Conservation (phyloP, 2,888 invertebrate species). For the Spilarctia lutea region DNA sequence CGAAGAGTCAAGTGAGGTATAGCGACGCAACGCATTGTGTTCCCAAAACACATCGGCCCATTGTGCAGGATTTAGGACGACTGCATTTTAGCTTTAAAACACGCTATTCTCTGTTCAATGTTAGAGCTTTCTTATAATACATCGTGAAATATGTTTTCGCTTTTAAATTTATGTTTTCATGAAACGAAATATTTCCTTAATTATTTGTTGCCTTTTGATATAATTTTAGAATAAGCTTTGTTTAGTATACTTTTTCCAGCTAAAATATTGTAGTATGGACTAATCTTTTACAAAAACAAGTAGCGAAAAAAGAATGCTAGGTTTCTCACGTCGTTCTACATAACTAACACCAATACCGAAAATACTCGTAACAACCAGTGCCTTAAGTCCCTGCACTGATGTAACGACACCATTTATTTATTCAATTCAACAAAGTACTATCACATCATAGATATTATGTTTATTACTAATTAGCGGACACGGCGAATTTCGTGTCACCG, state of each 20-base stretch:
- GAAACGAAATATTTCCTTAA: not conserved
- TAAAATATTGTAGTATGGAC: too few species aligned
- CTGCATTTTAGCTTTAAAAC: slow-evolving; percentile 69
- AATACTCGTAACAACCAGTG: too few species aligned
- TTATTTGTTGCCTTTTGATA: not conserved
- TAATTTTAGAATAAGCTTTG: not conserved
- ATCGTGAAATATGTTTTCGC: slow-evolving; percentile 37
- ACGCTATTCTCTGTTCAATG: slow-evolving; percentile 53
- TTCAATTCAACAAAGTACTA: too few species aligned
- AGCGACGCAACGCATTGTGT: slow-evolving; percentile 70
- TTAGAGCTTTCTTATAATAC: slow-evolving; percentile 48
- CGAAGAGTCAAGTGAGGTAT: slow-evolving; percentile 65
- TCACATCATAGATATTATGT: too few species aligned
- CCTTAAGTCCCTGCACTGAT: too few species aligned
- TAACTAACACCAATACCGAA: too few species aligned
- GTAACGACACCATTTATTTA: too few species aligned
- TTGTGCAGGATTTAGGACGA: slow-evolving; percentile 75
- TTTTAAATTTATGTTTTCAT: slow-evolving; percentile 13
- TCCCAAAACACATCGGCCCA: slow-evolving; percentile 72
- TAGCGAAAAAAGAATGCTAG: too few species aligned
- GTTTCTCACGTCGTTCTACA: too few species aligned
- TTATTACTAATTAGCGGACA: too few species aligned
- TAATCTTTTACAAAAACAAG: too few species aligned
- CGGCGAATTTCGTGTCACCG: too few species aligned
- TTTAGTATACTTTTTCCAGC: not conserved